These are phyloP conservation scores for Cossypha caffra DNA, from an alignment of 2,797 vertebrate species.

Conservation along the genomic window DNA sequence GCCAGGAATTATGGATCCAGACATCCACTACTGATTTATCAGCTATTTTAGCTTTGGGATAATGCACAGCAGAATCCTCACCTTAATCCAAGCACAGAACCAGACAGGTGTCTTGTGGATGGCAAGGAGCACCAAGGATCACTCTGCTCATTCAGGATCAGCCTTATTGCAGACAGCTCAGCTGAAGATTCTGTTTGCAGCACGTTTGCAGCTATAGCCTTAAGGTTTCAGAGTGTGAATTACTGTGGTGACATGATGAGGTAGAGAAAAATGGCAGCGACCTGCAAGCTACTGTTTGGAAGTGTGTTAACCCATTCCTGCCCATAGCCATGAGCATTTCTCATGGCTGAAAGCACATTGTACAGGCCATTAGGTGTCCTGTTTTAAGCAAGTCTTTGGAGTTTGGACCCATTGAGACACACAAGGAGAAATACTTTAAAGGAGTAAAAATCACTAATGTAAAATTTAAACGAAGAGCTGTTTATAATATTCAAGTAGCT, in stretches of 20 bases:
- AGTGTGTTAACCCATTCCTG: not conserved
- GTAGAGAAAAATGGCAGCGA: not conserved
- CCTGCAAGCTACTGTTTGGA: not conserved
- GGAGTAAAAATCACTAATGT: not conserved
- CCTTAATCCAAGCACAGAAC: not conserved
- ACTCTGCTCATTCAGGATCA: not conserved
- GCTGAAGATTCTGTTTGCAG: slow-evolving; percentile 5
- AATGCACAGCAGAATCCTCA: not conserved
- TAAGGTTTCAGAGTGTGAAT: slow-evolving; percentile 31
- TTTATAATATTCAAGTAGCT: not conserved
- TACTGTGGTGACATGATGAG: slow-evolving; percentile 12
- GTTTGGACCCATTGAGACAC: not conserved
- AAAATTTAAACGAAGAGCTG: not conserved
- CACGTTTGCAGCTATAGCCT: not conserved
- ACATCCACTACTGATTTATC: not conserved
- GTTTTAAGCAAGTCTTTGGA: not conserved
- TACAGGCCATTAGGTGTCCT: not conserved
- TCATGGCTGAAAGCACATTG: not conserved
- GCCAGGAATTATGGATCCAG: not conserved
- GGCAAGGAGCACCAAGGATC: not conserved
- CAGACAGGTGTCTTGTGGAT: not conserved
- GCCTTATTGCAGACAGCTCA: not conserved
- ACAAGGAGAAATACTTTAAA: not conserved
- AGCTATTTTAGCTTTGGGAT: not conserved
- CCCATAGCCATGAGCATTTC: not conserved